Evolutionary conservation across 2,888 invertebrate genomes (phyloP), one percentile per base, ranked within the genome.

Genomic region (Resseliella maxima): DNA sequence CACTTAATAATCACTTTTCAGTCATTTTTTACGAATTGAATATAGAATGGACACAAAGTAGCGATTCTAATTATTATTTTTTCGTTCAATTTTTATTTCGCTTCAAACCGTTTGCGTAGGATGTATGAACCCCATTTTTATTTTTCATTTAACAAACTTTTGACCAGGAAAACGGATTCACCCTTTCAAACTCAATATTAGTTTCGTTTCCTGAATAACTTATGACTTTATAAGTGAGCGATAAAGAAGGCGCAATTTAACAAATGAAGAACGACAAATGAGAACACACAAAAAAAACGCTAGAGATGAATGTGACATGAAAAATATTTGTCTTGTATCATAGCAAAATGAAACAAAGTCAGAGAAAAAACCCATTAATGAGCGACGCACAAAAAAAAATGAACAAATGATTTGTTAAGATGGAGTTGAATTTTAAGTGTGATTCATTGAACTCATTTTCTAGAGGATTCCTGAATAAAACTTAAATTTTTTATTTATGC

Each of bases 1-100:
- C 72, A 72, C 72, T 72, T 72, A 72, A 72, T 72, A 72, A 72
- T 72, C 72, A 35, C 72, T 72, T 72, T 72, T 72, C 0, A 18
- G n/a, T 3, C 59, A 59, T n/a, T 59, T 27, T 59, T 27, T 50
- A 18, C 15, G n/a, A 72, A 72, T 31, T 31, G 35, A 72, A 24
- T 2, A 59, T 15, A 72, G 31, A 72, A 72, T 1, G 31, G 35
- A 72, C 72, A 5, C 72, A 72, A 72, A 72, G 35, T 72, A 31
- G 31, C 72, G 31, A 72, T 72, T 72, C 72, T 35, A 72, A 72
- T 27, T 72, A 50, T 50, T 50, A 31, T 72, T 72, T 72, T 18
- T 72, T 72, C 72, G 31, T 31, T 72, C n/a, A 35, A 3, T 12
- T 59, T 59, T 59, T 59, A 24, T 59, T 24, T 24, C 59, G 24